Evolutionary conservation across 2,113 vertebrate genomes (phyloP), one percentile per base, ranked within the genome.

Genomic region (Himantopus leucocephalus): DNA sequence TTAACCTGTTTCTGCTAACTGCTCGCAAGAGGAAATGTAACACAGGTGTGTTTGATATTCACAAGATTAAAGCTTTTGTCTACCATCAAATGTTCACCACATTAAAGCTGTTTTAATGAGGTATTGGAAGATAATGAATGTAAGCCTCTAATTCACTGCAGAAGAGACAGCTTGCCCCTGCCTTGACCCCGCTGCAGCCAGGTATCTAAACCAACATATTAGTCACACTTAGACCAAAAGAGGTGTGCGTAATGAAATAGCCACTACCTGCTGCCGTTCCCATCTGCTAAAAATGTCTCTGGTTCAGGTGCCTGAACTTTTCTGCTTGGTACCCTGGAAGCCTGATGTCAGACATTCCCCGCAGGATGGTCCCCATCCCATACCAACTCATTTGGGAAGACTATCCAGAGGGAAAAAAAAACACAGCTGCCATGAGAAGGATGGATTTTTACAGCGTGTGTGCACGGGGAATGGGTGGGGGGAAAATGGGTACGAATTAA

Each of bases 71-170:
- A 98, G 97, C 96, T 90, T 97, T 96, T 98, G 95, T 97, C 97
- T 97, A 92, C 97, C 97, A 96, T 97, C 97, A 97, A 98, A 97
- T 97, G 96, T 35, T 95, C 96, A 97, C 97, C 96, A 98, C 97
- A 98, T 98, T 98, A 98, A 98, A 98, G 97, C 92, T 5, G 26
- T 97, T 98, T 98, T 98, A 98, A 98, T 98, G 98, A 98, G 96
- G 92, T 92, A 97, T 84, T 86, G 96, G 95, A 95, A 98, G 96
- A 98, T 98, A 98, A 98, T 98, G 97, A 98, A 98, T 98, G 96
- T 96, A 98, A 94, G 94, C 73, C 67, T 91, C 96, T 98, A 98
- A 98, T 98, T 98, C 96, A 93, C 93, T 91, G 82, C 96, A 95
- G 97, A 97, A 91, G 95, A 97, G 96, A 97, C 97, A 96, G 96